phyloP scores from a whole-genome alignment of 2,888 invertebrate species.

The Rhaphigaster nebulosa region DNA sequence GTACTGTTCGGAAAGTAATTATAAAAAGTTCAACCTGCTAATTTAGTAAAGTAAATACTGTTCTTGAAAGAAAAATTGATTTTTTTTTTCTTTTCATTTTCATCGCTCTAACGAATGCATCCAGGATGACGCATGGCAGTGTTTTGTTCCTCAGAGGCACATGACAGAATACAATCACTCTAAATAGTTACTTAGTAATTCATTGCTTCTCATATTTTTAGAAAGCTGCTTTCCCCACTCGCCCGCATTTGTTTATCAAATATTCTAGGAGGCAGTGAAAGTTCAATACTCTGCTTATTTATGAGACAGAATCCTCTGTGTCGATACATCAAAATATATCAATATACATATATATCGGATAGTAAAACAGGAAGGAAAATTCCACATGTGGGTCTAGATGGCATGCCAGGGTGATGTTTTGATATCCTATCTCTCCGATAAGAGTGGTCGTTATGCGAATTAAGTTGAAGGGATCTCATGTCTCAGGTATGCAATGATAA shows the following conservation, averaged over 20 bases:
- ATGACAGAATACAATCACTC: too few relatives aligned
- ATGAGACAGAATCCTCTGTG: not conserved
- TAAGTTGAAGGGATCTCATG: not conserved
- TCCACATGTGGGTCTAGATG: not conserved
- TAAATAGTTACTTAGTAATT: too few relatives aligned
- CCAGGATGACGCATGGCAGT: too few relatives aligned
- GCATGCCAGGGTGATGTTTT: not conserved
- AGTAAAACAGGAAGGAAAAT: not conserved
- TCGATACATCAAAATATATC: not conserved
- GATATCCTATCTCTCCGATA: not conserved
- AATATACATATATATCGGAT: too few relatives aligned
- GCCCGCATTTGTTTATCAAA: slow-evolving; percentile 1
- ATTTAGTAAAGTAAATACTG: too few relatives aligned
- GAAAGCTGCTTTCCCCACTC: not conserved
- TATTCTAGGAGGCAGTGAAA: not conserved
- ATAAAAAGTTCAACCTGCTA: too few relatives aligned
- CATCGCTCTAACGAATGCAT: too few relatives aligned
- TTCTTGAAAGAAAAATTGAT: too few relatives aligned
- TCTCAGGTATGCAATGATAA: not conserved
- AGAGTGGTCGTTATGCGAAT: not conserved
- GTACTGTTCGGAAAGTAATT: too few relatives aligned
- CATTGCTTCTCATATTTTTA: not conserved
- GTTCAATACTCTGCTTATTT: not conserved
- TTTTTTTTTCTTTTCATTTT: too few relatives aligned
- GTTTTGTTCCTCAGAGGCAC: too few relatives aligned